phyloP scores from a whole-genome alignment of 1,140 invertebrate genomes.

The Ectropis grisescens region DNA sequence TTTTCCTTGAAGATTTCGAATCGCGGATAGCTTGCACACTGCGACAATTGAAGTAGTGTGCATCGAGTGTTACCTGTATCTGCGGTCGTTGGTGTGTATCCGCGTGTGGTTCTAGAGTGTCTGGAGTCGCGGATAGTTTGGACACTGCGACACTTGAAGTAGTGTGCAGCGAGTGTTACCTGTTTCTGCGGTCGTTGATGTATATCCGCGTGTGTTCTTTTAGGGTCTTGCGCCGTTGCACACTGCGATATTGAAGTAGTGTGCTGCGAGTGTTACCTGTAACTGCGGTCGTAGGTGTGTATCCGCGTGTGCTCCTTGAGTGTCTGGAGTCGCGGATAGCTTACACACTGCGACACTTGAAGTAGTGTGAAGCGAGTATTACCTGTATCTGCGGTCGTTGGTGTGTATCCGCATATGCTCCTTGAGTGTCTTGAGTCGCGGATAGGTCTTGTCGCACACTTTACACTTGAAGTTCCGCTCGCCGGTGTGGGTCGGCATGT shows the following conservation, averaged over 20 bases:
- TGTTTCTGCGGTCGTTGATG: too few species aligned
- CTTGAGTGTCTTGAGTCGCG: slow-evolving; percentile 77
- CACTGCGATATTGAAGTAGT: too few species aligned
- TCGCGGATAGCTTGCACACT: slow-evolving; percentile 79
- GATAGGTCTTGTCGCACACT: slow-evolving; percentile 71
- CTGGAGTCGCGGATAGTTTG: slow-evolving; percentile 74
- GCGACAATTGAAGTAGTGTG: too few species aligned
- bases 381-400: slow-evolving; percentile 59
- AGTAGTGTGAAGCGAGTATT: slow-evolving; percentile 52
- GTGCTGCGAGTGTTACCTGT: too few species aligned
- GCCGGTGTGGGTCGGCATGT: slow-evolving; percentile 78
- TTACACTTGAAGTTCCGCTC: slow-evolving; percentile 73
- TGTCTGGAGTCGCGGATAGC: slow-evolving; percentile 66
- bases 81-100: slow-evolving; percentile 72
- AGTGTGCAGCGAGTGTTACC: too few species aligned
- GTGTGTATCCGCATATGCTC: slow-evolving; percentile 79
- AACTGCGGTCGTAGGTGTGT: slow-evolving; percentile 53
- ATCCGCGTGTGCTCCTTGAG: slow-evolving; percentile 18
- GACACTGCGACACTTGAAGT: too few species aligned
- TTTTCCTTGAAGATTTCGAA: too few species aligned
- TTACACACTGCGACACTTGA: slow-evolving; percentile 73
- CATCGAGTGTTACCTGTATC: slow-evolving; percentile 40
- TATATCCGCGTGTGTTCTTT: too few species aligned
- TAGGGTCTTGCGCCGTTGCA: slow-evolving; percentile 76
- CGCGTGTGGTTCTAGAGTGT: slow-evolving; percentile 80